These are phyloP conservation scores for Silurus glanis DNA, from an alignment of 2,113 vertebrate species.

Conservation along the genomic window DNA sequence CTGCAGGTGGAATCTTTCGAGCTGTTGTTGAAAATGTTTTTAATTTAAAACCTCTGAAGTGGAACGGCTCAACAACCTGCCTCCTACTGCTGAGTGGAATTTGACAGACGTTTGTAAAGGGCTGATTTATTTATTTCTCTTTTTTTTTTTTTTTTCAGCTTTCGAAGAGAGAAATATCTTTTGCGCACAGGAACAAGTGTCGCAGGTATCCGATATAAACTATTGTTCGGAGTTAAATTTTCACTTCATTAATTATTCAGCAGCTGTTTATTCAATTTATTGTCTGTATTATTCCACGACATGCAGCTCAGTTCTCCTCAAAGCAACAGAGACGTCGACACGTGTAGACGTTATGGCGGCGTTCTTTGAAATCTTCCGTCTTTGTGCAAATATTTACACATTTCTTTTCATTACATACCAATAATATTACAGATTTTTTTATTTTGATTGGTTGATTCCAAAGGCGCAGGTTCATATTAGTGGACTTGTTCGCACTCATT, in stretches of 20 bases:
- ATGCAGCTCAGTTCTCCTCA: neutral
- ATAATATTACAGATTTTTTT: neutral
- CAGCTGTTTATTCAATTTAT: slow-evolving; percentile 61
- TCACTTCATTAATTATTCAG: slow-evolving; percentile 63
- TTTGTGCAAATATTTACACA: no score
- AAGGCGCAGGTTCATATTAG: neutral
- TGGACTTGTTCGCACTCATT: no score
- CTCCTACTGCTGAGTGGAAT: neutral
- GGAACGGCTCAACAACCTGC: slow-evolving; percentile 15
- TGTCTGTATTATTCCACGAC: slow-evolving; percentile 13
- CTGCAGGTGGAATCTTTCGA: slow-evolving; percentile 5
- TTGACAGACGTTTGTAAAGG: slow-evolving; percentile 1
- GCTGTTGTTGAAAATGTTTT: slow-evolving; percentile 7
- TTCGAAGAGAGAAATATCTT: neutral
- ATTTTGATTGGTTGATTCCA: neutral
- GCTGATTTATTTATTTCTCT: neutral
- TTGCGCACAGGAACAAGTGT: neutral
- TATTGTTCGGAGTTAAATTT: slow-evolving; percentile 49
- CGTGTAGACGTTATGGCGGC: no score
- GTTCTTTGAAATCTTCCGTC: no score
- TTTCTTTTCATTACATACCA: no score
- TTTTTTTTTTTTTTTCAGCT: neutral
- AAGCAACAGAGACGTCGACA: neutral
- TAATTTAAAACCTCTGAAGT: slow-evolving; percentile 35
- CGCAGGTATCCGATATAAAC: slow-evolving; percentile 20